Base-by-base conservation (phyloP, 2,888 invertebrate species). In the Pyrgus malvae region DNA sequence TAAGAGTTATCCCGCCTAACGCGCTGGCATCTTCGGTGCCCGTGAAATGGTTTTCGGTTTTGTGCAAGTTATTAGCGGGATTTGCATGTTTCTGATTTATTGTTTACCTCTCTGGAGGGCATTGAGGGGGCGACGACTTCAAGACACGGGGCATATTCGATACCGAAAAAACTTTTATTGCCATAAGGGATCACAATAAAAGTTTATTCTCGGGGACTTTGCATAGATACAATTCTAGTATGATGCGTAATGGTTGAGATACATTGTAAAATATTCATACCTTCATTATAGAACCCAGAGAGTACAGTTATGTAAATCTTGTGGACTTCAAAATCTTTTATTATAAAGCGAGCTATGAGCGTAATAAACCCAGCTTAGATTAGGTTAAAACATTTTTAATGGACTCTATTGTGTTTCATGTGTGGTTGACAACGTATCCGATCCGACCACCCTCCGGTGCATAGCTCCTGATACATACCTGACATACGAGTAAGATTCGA, bases 1-100 rank as follows among this genome's bases (percentile, higher is more conserved):
- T 55, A 63, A 64, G 55, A 12, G 40, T 11, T 38, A 44, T 16
- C 37, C 41, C 29, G 5, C 45, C 55, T 41, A 54, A 40, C 48
- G 61, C 48, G 60, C 56, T 61, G 65, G 64, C 68, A 65, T 67
- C 78, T 82, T 80, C 80, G 84, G 80, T 76, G 63, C 75, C 80
- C 85, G 85, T 84, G 85, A 87, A 89, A 89, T 87, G 83, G 87
- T 80, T 87, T 87, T 88, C 84, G 88, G 88, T 88, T 87, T 88
- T 88, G 83, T 87, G 88, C 87, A 88, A 82, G 83, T 88, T 88
- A 88, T 88, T 88, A 88, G 84, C 78, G 69, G 80, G 88, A 89
- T 89, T 88, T 89, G 86, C 88, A 89, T 89, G 83, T 85, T 86
- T 86, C 71, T 87, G 87, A 87, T 88, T 88, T 89, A 87, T 88